Percentiles rank a stretch among this genome's conserved stretches.
phyloP scores from a whole-genome alignment of 1,140 invertebrate species.

The Pseudoatta argentina region DNA sequence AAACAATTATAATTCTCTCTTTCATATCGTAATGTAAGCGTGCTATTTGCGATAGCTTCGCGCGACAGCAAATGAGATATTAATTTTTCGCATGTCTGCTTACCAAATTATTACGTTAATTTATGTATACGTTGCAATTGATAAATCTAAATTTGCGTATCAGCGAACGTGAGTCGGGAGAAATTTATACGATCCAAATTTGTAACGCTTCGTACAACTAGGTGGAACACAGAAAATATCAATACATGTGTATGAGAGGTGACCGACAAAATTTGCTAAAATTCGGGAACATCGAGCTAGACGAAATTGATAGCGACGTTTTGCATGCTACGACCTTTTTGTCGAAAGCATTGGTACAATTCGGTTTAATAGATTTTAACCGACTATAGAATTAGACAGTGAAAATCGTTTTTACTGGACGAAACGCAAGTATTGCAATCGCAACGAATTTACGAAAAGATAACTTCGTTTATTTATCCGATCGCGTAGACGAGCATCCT shows the following conservation, averaged over 20 bases:
- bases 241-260: conserved; percentile 27
- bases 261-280: conserved; percentile 48
- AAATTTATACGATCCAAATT: conserved; percentile 47
- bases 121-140: conserved; percentile 47
- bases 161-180: conserved; percentile 14
- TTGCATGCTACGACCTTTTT: conserved; percentile 7
- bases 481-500: conserved; percentile 24
- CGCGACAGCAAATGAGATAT: conserved; percentile 45
- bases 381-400: conserved; percentile 48
- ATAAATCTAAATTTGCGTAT: conserved; percentile 57
- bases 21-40: background rate
- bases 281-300: conserved; percentile 23
- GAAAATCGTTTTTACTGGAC: conserved; percentile 15
- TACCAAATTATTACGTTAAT: conserved; percentile 46
- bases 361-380: conserved; percentile 48
- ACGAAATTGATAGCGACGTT: conserved; percentile 30
- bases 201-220: conserved; percentile 28
- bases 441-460: conserved; percentile 31
- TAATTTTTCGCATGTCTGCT: conserved; percentile 45
- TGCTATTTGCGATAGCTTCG: background rate
- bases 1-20: background rate
- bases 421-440: conserved; percentile 9
- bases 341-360: conserved; percentile 18
- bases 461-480: conserved; percentile 48
- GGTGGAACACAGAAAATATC: conserved; percentile 20